Evolutionary conservation across 1,140 invertebrate genomes (phyloP), one percentile per base, ranked within the genome.

Genomic region (Ostrea denselamellosa): DNA sequence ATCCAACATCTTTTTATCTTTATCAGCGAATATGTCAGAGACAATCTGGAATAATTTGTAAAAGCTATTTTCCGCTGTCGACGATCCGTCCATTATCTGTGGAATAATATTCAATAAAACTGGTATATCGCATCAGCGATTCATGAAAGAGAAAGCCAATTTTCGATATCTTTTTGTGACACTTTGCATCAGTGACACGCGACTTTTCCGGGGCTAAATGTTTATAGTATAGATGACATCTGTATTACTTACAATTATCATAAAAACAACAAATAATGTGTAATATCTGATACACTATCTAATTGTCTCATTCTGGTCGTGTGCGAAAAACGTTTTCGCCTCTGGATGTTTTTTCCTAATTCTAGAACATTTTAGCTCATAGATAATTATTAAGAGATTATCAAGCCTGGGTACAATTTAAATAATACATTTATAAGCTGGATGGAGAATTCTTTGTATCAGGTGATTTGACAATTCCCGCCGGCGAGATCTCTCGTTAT

Each of bases 301-400:
- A 77, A 77, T 77, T 77, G 68, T 77, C 68, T 9, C 68, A 77
- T 28, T 77, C 68, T 77, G 25, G 68, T 77, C 68, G 68, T 77
- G 68, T 77, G 68, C 68, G 68, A 71, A 71, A 71, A 25, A 22
- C 8, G 28, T 71, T 77, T 25, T 77, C 12, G 68, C 68, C 68
- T 28, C 25, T 77, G 68, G 68, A 77, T 34, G 28, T 77, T 77
- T 77, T 77, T 12, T 77, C 68, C 68, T 77, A 77, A 77, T 77
- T 77, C 68, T 77, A 77, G 22, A 77, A 77, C 68, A 77, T 77
- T 77, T 77, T 77, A 17, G 68, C 68, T 77, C 68, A 25, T 77
- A 77, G 68, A 77, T 77, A 77, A 77, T 77, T 77, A 77, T 77
- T 77, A 77, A 77, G 28, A 77, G 68, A 77, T 77, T 77, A 77